Base-by-base conservation (phyloP, 1,140 invertebrate genomes). In the Bemisia tabaci region DNA sequence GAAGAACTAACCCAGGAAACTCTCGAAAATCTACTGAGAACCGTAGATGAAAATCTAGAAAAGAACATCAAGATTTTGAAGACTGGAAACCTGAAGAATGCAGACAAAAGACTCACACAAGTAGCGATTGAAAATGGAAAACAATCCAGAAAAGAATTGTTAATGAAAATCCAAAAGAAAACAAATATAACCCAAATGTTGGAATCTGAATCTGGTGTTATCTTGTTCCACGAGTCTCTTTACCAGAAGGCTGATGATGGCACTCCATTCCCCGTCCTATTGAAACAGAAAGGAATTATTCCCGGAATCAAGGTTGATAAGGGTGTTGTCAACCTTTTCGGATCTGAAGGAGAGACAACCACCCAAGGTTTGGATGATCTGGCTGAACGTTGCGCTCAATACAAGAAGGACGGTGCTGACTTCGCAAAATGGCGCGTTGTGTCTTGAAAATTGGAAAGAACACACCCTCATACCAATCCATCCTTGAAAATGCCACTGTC, bases 371-470 rank as follows among this genome's bases (percentile, higher is more conserved):
- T 99, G 66, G 97, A 99, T 78, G 92, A 97, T 75, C 83, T 99
- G 73, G 87, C 86, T 69, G 88, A 91, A 72, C 87, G 97, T 68
- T 98, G 95, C 78, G 92, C 94, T 67, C 90, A 98, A 77, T 99
- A 98, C 84, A 97, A 98, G 78, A 96, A 97, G 77, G 92, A 96
- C 73, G 97, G 97, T 22, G 96, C 94, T 75, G 89, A 95, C 71
- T 99, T 99, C 78, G 95, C 96, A 73, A 99, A 99, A 75, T 99
- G 97, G 97, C 85, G 97, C 73, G 83, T 90, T 96, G 92, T 78
- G 94, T 97, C 0, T 80, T 98, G 62, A 98, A 97, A 78, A 98
- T 99, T 74, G 86, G 85, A 63, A 85, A 89, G 70, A 86, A 91
- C 76, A 94, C 88, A 0, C 95, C 97, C 1, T 91, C 93, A 60